phyloP scores from a whole-genome alignment of 1,140 invertebrate genomes.

The Heterodera carotae region DNA sequence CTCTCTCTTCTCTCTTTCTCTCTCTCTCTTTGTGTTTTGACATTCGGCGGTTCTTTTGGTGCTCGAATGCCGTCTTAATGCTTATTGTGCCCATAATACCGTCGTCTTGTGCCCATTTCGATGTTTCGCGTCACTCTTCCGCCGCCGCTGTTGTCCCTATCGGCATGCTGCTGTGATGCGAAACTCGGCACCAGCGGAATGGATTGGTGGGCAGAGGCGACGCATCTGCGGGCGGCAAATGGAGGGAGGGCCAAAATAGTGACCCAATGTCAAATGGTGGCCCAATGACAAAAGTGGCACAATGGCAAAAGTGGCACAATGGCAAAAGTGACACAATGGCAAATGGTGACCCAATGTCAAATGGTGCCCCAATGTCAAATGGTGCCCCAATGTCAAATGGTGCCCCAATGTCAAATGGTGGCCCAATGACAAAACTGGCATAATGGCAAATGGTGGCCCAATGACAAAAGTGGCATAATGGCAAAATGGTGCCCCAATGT shows the following conservation, averaged over 20 bases:
- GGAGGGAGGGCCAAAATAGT: too few relatives aligned
- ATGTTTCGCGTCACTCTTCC: background rate
- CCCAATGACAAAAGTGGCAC: too few relatives aligned
- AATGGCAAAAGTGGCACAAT: too few relatives aligned
- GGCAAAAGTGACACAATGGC: too few relatives aligned
- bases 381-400: too few relatives aligned
- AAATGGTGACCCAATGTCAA: background rate
- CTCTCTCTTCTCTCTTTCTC: background rate
- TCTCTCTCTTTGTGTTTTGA: background rate
- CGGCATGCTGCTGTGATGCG: background rate
- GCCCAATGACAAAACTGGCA: too few relatives aligned
- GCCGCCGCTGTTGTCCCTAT: background rate
- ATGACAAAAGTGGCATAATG: background rate
- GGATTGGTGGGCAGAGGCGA: background rate
- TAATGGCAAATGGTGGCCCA: background rate
- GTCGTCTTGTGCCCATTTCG: background rate
- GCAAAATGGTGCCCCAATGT: too few relatives aligned
- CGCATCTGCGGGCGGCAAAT: background rate
- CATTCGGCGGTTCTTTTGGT: too few relatives aligned
- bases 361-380: background rate
- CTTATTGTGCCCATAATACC: too few relatives aligned
- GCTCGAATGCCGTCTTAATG: too few relatives aligned
- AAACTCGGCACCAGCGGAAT: slow-evolving; percentile 1
- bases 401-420: too few relatives aligned
- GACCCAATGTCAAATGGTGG: too few relatives aligned